Evolutionary conservation across 2,888 invertebrate species (phyloP).

Genomic region (Aleiodes testaceus): DNA sequence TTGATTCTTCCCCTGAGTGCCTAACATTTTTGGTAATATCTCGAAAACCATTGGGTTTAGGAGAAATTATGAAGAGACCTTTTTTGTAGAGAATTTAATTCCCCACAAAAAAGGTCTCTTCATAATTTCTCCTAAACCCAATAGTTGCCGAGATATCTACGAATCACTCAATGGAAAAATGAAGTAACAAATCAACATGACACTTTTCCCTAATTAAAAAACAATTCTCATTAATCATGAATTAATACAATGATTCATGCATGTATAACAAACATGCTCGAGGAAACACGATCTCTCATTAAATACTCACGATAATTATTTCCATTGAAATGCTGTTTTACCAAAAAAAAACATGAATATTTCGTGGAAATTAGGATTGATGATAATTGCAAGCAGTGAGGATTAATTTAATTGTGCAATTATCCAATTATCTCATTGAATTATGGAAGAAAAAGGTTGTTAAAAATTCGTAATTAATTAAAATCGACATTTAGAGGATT

Average conservation of each 20-base stretch:
- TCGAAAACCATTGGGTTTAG: too few species aligned
- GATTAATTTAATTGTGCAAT: slow-evolving; percentile 39
- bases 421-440: slow-evolving; percentile 3
- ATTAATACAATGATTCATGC: background rate
- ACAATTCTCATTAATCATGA: background rate
- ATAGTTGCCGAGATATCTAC: too few species aligned
- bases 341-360: slow-evolving; percentile 54
- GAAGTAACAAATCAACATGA: too few species aligned
- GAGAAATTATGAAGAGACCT: too few species aligned
- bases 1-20: slow-evolving; percentile 1
- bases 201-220: too few species aligned
- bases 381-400: slow-evolving; percentile 27
- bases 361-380: slow-evolving; percentile 10
- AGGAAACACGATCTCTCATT: slow-evolving; percentile 46
- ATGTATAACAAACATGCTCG: slow-evolving; percentile 34
- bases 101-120: too few species aligned
- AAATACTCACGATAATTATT: slow-evolving; percentile 71
- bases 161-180: too few species aligned
- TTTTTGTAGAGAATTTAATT: too few species aligned
- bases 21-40: too few species aligned
- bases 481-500: slow-evolving; percentile 5
- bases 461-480: slow-evolving; percentile 9
- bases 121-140: too few species aligned
- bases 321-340: slow-evolving; percentile 72
- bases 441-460: slow-evolving; percentile 18